These are phyloP conservation scores for Aphis gossypii DNA, from an alignment of 1,140 invertebrate genomes.

Conservation along the genomic window DNA sequence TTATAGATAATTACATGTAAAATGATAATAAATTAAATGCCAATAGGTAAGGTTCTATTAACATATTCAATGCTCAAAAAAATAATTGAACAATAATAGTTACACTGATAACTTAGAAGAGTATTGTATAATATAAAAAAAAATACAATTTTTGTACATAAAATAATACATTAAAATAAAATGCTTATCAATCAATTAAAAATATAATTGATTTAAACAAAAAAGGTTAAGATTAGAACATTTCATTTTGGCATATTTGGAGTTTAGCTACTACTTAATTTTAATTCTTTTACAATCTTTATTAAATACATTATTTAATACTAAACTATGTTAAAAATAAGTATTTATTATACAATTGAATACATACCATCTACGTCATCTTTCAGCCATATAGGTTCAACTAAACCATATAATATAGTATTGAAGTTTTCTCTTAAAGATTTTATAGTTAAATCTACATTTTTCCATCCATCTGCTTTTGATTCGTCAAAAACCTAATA, in stretches of 20 bases:
- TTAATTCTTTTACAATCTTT: neutral
- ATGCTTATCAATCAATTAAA: neutral
- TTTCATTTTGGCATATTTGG: no score
- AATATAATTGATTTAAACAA: neutral
- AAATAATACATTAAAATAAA: no score
- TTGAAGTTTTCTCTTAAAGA: conserved; percentile 28
- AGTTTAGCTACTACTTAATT: no score
- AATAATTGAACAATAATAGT: no score
- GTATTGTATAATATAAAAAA: no score
- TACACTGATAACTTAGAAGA: no score
- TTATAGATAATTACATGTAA: no score
- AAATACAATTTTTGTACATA: no score
- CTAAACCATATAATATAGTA: neutral
- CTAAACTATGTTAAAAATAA: neutral
- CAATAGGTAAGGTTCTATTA: no score
- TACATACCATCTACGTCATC: neutral
- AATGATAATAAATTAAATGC: no score
- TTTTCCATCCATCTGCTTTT: conserved; percentile 22
- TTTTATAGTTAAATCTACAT: neutral
- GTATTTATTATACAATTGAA: neutral
- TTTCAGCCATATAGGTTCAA: conserved; percentile 9
- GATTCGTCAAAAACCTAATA: conserved; percentile 44
- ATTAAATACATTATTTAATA: neutral
- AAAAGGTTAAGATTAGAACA: no score
- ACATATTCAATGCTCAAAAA: no score